Evolutionary conservation across 2,113 vertebrate species (phyloP), one percentile per base, ranked within the genome.

Genomic region (Balaeniceps rex): DNA sequence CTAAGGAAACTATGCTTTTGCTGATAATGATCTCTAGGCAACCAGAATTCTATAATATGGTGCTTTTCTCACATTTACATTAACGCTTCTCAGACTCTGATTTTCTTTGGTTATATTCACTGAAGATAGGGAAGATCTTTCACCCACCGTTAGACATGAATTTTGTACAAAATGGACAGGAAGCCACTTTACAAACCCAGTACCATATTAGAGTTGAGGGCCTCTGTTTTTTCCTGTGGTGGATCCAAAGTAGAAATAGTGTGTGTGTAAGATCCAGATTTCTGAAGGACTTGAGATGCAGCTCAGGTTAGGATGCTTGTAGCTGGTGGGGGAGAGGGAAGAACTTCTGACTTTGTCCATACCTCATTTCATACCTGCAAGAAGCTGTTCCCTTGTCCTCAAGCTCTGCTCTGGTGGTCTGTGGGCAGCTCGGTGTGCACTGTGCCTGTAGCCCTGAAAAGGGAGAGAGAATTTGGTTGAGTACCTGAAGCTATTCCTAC

Each of bases 1-100:
- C 52, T 65, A 66, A 86, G 58, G 78, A 77, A 88, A 83, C 54
- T 7, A 33, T 14, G 14, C 17, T 90, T 96, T 88, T 94, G 54
- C 79, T 94, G 77, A 93, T 96, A 96, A 76, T 90, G 66, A 83
- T 97, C 90, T 65, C 96, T 92, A 95, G 88, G 93, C 94, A 96
- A 97, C 96, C 65, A 83, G 54, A 93, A 54, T 79, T 76, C 74
- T 91, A 2, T 83, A 49, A 69, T 38, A 40, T 65, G 28, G 70
- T 88, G 57, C 28, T 54, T 95, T 92, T 80, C 66, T 93, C 66
- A 69, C 68, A 26, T 80, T 71, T 76, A 83, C 5, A 14, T 60
- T 64, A 25, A 13, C 3, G 5, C 2, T 70, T 4, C 46, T 63
- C 23, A 61, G n/a, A 60, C 57, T 77, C 75, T 38, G 44, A 34